Evolutionary conservation across 2,797 vertebrate genomes (phyloP).

Genomic region (Lacerta bilineata): DNA sequence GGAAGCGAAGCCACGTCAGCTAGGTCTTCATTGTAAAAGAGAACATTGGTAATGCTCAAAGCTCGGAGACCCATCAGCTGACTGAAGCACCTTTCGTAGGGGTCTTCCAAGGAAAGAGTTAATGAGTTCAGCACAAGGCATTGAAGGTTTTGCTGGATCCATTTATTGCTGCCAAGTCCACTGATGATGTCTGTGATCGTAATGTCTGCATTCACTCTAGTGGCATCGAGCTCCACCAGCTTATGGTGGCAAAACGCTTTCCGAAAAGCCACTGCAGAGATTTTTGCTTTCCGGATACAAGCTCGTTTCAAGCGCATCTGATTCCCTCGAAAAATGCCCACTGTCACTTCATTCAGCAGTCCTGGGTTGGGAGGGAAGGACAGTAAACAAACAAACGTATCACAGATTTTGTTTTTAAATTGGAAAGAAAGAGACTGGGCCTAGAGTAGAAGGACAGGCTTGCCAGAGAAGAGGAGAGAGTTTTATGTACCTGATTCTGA

Average conservation of each 20-base stretch:
- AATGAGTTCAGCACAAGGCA: conserved; percentile 94
- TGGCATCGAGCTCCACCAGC: conserved; percentile 94
- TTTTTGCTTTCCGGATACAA: conserved; percentile 94
- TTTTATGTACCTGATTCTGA: too few relatives aligned
- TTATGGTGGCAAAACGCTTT: conserved; percentile 95
- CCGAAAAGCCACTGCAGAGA: conserved; percentile 96
- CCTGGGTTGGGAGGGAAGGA: conserved; percentile 76
- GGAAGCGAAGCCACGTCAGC: conserved; percentile 92
- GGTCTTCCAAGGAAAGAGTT: conserved; percentile 95
- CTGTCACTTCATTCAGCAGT: conserved; percentile 93
- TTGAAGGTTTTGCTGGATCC: conserved; percentile 94
- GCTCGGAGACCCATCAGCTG: conserved; percentile 90
- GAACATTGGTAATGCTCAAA: conserved; percentile 93
- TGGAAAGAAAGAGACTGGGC: not conserved
- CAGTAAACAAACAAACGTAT: conserved; percentile 53
- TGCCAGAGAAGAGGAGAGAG: not conserved
- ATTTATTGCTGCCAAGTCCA: conserved; percentile 93
- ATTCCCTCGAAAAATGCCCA: conserved; percentile 93
- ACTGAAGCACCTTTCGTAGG: conserved; percentile 90
- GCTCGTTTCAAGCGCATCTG: conserved; percentile 94
- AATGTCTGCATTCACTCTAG: conserved; percentile 95
- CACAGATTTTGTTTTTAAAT: not conserved
- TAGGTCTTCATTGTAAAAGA: conserved; percentile 96
- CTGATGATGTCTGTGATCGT: conserved; percentile 97
- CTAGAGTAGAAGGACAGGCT: not conserved